Evolutionary conservation across 2,797 vertebrate species (phyloP).

Genomic region (Botia almorhae): DNA sequence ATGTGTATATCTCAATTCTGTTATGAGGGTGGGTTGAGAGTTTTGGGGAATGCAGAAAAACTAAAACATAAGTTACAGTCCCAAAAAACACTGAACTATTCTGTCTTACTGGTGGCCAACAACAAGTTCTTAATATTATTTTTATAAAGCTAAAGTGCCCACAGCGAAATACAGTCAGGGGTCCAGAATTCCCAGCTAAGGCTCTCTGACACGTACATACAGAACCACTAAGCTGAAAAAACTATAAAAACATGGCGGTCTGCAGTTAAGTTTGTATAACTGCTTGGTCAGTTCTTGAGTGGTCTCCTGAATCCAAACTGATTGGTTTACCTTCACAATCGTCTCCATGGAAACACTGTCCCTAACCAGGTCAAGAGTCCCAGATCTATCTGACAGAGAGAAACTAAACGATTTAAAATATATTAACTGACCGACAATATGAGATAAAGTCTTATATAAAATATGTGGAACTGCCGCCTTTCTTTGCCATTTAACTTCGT

Average conservation of each 20-base stretch:
- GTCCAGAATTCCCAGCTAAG: not conserved
- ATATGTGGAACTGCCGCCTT: not conserved
- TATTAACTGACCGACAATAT: not conserved
- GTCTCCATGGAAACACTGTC: slow-evolving; percentile 13
- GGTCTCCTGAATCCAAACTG: slow-evolving; percentile 7
- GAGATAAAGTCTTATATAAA: not conserved
- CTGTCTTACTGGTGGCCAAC: no score
- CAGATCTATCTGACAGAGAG: not conserved
- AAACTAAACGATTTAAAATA: not conserved
- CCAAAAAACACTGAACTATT: no score
- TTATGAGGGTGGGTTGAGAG: no score
- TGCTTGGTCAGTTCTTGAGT: slow-evolving; percentile 15
- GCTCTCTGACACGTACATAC: not conserved
- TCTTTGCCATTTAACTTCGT: slow-evolving; percentile 10
- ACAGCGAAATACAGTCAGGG: not conserved
- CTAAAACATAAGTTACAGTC: no score
- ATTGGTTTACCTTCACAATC: not conserved
- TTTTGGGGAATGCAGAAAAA: no score
- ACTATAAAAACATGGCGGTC: not conserved
- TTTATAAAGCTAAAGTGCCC: not conserved
- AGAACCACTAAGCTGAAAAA: not conserved
- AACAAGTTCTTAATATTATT: not conserved
- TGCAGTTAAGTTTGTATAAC: not conserved
- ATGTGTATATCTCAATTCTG: no score
- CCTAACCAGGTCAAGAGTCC: slow-evolving; percentile 27